Conservation (phyloP, 2,888 invertebrate species). For the Caprella mutica region DNA sequence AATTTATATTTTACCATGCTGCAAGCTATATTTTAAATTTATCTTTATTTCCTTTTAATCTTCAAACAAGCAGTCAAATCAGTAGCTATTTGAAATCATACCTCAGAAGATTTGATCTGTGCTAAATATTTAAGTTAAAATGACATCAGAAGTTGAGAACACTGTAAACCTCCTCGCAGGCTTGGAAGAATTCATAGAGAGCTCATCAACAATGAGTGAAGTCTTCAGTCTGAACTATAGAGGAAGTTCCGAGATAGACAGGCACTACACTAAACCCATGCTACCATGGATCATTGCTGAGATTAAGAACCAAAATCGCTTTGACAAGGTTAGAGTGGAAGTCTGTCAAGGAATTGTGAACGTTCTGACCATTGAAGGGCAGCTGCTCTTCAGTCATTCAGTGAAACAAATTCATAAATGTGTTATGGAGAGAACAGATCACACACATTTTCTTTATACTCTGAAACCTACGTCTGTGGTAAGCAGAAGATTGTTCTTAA, state of each 20-base stretch:
- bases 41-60: too few species aligned
- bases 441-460: slow-evolving; percentile 30
- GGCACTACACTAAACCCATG: slow-evolving; percentile 33
- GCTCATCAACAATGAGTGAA: neutral
- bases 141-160: too few species aligned
- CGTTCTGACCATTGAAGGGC: slow-evolving; percentile 9
- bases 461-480: slow-evolving; percentile 14
- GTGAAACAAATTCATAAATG: slow-evolving; percentile 32
- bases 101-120: too few species aligned
- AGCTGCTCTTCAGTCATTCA: slow-evolving; percentile 21
- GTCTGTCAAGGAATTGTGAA: slow-evolving; percentile 21
- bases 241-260: slow-evolving; percentile 29
- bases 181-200: neutral
- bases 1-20: too few species aligned
- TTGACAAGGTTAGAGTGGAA: slow-evolving; percentile 19
- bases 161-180: neutral
- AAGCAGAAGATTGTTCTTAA: neutral
- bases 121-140: too few species aligned
- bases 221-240: slow-evolving; percentile 21
- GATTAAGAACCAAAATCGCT: slow-evolving; percentile 28
- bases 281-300: slow-evolving; percentile 33
- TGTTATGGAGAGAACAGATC: slow-evolving; percentile 34
- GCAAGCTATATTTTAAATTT: too few species aligned
- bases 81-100: too few species aligned
- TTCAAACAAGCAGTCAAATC: too few species aligned